Base-by-base conservation (phyloP, 2,888 invertebrate genomes). In the Mythimna vitellina region DNA sequence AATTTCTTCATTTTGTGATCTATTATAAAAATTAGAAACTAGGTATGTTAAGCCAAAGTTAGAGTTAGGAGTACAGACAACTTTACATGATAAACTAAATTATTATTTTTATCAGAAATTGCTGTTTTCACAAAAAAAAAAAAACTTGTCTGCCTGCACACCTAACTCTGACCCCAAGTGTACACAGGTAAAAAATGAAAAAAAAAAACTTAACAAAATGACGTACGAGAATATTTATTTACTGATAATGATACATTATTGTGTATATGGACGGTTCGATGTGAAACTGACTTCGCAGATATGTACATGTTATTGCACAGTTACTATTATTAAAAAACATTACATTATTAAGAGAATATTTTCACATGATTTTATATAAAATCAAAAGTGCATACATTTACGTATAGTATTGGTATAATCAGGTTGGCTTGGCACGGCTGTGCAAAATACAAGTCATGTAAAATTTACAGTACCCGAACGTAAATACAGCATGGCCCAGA, bases 141-240 rank as follows among this genome's bases (percentile, higher is more conserved):
- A 35, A 35, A 29, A n/a, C 10, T n/a, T 22, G 32, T 35, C 14
- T 46, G 56, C 12, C 46, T 35, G 49, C 17, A 51, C 9, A 38
- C 17, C 9, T n/a, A 25, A 57, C 32, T 51, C 25, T 12, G 22
- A n/a, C 14, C 1, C 29, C 10, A 17, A n/a, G 12, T 62, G 12
- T 53, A 65, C 12, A 69, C 1, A 77, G 85, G 77, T 67, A 69
- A 76, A 64, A 61, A 65, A 54, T 14, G 14, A 14, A 78, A 78
- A 81, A 70, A 65, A 69, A 73, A 73, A 78, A 81, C 54, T 73
- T 78, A 73, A 70, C 53, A 73, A 65, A 81, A 71, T 80, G 80
- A 82, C 75, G 83, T 83, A 84, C 81, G 84, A 80, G 77, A 82
- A 83, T 76, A 83, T 83, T 84, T 83, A 85, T 85, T 84, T 74